These are phyloP conservation scores for Mus pahari DNA, from an alignment of 2,113 vertebrate species.

Conservation along the genomic window DNA sequence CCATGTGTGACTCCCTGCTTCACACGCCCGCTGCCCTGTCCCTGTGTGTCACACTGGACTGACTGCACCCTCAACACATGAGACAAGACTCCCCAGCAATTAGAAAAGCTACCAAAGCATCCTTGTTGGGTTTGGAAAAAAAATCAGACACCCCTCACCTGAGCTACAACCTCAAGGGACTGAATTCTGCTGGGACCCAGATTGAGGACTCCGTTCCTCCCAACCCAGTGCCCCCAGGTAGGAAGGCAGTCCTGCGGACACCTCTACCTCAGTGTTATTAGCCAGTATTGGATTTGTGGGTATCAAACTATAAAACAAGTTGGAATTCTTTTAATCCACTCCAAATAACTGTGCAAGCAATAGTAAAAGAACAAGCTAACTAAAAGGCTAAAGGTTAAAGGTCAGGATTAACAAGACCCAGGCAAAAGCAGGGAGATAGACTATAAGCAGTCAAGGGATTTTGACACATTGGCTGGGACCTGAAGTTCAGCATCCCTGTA, in stretches of 20 bases:
- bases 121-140: not conserved
- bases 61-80: not conserved
- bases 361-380: not conserved
- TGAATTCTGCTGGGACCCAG: not conserved
- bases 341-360: not conserved
- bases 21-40: not conserved
- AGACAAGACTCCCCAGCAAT: too few relatives aligned
- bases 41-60: not conserved
- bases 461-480: not conserved
- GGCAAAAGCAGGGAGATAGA: not conserved
- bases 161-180: not conserved
- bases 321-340: not conserved
- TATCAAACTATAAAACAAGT: not conserved
- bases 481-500: not conserved
- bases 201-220: not conserved
- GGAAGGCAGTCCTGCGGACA: rapidly evolving
- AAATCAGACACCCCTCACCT: not conserved
- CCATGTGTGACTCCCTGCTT: not conserved
- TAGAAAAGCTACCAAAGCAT: not conserved
- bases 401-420: not conserved
- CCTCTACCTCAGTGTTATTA: not conserved
- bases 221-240: not conserved
- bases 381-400: not conserved
- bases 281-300: not conserved
- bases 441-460: not conserved